Conservation (phyloP, 2,113 vertebrate genomes). For the Lagopus leucura region DNA sequence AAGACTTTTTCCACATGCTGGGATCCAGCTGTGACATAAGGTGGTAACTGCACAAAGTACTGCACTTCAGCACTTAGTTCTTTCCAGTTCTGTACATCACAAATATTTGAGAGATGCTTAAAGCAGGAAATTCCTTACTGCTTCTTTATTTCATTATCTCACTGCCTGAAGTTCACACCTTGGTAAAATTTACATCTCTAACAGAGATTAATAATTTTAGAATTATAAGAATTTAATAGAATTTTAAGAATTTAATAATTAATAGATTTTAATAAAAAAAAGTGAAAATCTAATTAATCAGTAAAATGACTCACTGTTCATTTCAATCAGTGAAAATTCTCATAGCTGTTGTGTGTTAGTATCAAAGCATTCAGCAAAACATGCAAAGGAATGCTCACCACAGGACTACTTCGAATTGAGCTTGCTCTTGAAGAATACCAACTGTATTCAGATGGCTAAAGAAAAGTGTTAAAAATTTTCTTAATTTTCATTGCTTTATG, state of each 20-base stretch:
- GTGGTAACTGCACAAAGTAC: not conserved
- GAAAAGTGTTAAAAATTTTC: slow-evolving; percentile 69
- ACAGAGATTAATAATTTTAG: too few species aligned
- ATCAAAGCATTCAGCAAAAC: not conserved
- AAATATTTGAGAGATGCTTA: not conserved
- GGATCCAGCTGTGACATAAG: not conserved
- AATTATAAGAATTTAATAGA: too few species aligned
- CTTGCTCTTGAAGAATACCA: slow-evolving; percentile 89
- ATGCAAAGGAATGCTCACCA: slow-evolving; percentile 83
- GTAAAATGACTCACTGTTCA: not conserved
- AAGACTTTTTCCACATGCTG: not conserved
- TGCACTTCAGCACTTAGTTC: not conserved
- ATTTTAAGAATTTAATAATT: too few species aligned
- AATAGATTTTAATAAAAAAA: rapidly evolving
- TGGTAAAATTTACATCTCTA: not conserved
- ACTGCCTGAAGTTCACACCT: not conserved
- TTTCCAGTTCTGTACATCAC: not conserved
- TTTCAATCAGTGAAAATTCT: not conserved
- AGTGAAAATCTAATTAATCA: not conserved
- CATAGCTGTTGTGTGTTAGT: not conserved
- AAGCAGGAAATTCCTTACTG: not conserved
- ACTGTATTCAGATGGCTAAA: slow-evolving; percentile 93
- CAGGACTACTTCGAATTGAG: slow-evolving; percentile 89
- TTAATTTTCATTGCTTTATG: not conserved
- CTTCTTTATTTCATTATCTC: not conserved